Percentiles rank a stretch among this genome's conserved stretches.
These are phyloP conservation scores for Mergus octosetaceus DNA, from an alignment of 2,797 vertebrate species.

Conservation along the genomic window DNA sequence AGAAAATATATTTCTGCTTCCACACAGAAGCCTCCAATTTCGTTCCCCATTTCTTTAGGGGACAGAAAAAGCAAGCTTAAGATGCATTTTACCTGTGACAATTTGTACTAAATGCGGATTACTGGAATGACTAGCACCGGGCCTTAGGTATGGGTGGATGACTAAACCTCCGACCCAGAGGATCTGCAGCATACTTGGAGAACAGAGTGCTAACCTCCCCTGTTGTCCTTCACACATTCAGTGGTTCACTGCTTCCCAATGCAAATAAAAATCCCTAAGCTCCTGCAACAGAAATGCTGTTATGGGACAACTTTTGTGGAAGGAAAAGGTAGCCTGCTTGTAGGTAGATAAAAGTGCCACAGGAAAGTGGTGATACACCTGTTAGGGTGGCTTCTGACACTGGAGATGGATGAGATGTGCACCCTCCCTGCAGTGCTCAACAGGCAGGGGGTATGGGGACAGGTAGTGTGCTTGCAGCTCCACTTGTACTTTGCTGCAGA, in stretches of 20 bases:
- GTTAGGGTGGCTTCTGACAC: neutral
- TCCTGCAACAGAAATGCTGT: neutral
- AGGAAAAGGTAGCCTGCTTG: neutral
- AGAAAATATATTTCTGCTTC: neutral
- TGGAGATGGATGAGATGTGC: neutral
- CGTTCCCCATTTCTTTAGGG: neutral
- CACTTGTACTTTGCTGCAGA: neutral
- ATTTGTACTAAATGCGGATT: conserved; percentile 30
- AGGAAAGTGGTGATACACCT: conserved; percentile 11
- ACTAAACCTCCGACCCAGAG: neutral
- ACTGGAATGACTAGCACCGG: conserved; percentile 1
- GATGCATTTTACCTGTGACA: neutral
- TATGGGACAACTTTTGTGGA: neutral
- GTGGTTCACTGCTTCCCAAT: neutral
- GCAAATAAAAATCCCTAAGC: neutral
- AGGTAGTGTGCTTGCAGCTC: neutral
- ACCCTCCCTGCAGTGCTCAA: neutral
- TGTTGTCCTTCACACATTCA: neutral
- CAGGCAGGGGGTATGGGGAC: neutral
- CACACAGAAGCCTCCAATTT: neutral
- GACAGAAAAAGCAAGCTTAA: neutral
- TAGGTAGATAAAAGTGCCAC: neutral
- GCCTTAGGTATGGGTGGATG: conserved; percentile 27
- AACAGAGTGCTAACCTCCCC: neutral
- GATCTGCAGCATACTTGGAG: neutral